phyloP scores from a whole-genome alignment of 2,797 vertebrate species.

The Clamator glandarius region DNA sequence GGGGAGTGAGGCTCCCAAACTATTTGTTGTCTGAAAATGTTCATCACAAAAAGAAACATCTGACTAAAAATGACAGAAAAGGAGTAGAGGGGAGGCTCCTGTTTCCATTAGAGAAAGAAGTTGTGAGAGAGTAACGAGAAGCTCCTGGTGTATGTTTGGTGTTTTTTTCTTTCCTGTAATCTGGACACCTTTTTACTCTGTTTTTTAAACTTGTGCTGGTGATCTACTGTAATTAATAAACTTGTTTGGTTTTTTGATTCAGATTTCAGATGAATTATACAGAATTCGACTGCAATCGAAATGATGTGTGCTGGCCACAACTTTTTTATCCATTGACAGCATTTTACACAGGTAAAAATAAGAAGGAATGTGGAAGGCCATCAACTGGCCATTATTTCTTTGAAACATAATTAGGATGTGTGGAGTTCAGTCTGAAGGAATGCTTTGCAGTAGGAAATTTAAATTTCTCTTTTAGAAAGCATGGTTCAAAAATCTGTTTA shows the following conservation, averaged over 20 bases:
- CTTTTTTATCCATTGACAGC: conserved; percentile 88
- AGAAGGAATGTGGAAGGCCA: background rate
- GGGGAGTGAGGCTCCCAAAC: background rate
- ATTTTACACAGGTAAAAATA: conserved; percentile 87
- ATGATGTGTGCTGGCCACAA: conserved; percentile 94
- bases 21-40: background rate
- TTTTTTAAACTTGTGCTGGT: background rate
- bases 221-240: background rate
- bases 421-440: background rate
- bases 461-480: background rate
- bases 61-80: background rate
- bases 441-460: background rate
- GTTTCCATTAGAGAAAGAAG: background rate
- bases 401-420: background rate
- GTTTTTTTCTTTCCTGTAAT: background rate
- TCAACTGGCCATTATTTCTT: background rate
- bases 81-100: background rate
- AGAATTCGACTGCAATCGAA: conserved; percentile 91
- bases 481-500: background rate
- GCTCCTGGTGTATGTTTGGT: background rate
- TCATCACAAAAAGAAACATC: background rate
- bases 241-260: background rate
- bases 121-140: fast-evolving
- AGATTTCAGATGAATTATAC: conserved; percentile 93
- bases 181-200: background rate